Evolutionary conservation across 2,113 vertebrate genomes (phyloP).

Genomic region (Chloropsis cyanopogon): DNA sequence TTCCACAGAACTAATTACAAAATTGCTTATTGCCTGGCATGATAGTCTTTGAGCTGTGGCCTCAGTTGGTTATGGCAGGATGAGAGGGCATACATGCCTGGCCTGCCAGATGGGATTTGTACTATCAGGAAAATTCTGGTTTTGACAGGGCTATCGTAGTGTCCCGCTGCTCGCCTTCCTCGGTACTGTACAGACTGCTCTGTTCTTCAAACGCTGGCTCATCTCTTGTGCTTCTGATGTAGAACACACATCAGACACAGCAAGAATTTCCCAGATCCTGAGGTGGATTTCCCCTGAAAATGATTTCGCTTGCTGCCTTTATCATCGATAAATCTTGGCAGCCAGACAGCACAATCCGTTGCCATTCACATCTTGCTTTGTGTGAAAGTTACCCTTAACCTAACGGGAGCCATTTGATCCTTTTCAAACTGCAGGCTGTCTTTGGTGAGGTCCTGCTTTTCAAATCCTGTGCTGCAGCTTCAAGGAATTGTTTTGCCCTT

Average conservation of each 20-base stretch:
- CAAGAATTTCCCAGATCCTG: conserved; percentile 1
- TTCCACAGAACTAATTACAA: conserved; percentile 15
- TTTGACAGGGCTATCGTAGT: conserved; percentile 6
- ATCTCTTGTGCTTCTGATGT: neutral
- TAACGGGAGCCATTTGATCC: conserved; percentile 15
- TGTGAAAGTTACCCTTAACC: conserved; percentile 39
- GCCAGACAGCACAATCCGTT: conserved; percentile 9
- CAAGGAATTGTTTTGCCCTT: neutral
- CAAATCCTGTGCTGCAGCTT: neutral
- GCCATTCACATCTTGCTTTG: conserved; percentile 13
- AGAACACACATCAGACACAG: neutral
- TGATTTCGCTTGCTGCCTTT: conserved; percentile 23
- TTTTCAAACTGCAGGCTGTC: conserved; percentile 3
- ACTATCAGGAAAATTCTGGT: conserved; percentile 41
- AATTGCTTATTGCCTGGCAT: neutral
- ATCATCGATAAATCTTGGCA: conserved; percentile 32
- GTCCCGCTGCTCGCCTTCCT: neutral
- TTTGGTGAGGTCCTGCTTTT: conserved; percentile 21
- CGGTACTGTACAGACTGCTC: neutral
- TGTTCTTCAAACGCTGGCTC: neutral
- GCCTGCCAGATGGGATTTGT: conserved; percentile 36
- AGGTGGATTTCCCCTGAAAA: conserved; percentile 38
- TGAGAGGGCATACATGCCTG: neutral
- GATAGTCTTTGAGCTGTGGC: neutral
- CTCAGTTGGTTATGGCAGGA: neutral